Evolutionary conservation across 2,797 vertebrate genomes (phyloP), one percentile per base, ranked within the genome.

Genomic region (Leucoraja ocellata): DNA sequence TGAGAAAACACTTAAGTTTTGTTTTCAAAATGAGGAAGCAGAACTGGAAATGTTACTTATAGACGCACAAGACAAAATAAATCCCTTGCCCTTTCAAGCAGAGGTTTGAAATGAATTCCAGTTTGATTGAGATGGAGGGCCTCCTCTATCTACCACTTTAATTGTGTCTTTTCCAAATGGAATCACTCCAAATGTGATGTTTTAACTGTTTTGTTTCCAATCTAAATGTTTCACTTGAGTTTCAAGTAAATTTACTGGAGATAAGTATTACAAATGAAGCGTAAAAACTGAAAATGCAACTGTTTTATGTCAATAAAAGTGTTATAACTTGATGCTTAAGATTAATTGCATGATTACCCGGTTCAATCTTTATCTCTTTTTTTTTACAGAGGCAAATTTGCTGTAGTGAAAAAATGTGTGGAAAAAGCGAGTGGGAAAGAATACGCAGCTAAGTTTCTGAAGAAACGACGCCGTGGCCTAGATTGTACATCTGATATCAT

Each of bases 391-490:
- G 98, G 98, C 83, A 98, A 98, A 95, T 99, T 98, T 96, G 98
- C 97, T 0, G 98, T 99, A 94, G 98, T 99, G n/a, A 97, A 97
- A 95, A 97, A 97, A 93, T 99, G 98, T 58, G 95, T 97, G 95
- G 98, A 98, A 95, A 99, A 98, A 95, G 95, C 96, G 93, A 98
- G 98, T 0, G 98, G 98, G n/a, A 98, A 98, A 94, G 97, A 96
- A 76, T 99, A 98, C 16, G 98, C 98, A 65, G 98, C 98, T 93
- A 99, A 99, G 95, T 98, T 98, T 94, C 96, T 99, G 0, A 97
- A 98, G 94, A 99, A 99, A 95, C 97, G 98, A 91, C 96, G 98
- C 94, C 95, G 98, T 94, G 98, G 98, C 16, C 98, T 98, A 0
- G 98, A 99, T 95, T 99, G 98, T 95, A 97, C 97, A 93, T 97